These are phyloP conservation scores for Heterotis niloticus DNA, from an alignment of 2,113 vertebrate genomes.

Conservation along the genomic window DNA sequence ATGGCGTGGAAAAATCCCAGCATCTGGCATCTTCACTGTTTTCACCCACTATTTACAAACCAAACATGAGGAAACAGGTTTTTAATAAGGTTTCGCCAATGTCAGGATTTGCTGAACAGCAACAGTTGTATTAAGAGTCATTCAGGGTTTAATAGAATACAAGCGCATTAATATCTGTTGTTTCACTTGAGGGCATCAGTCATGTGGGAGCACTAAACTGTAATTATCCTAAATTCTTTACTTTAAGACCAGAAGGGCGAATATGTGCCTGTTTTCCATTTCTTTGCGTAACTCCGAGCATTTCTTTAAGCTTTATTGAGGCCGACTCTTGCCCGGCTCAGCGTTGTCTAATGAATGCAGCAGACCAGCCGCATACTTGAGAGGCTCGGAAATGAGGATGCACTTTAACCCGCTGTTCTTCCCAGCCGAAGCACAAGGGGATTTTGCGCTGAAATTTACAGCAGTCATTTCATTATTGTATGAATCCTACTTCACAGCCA, in stretches of 20 bases:
- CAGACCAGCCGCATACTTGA: conserved; percentile 5
- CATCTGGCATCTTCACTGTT: background rate
- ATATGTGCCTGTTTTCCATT: conserved; percentile 27
- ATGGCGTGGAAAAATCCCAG: background rate
- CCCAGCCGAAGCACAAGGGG: background rate
- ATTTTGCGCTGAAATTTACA: conserved; percentile 7
- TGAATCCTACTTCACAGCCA: conserved; percentile 14
- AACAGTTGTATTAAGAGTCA: background rate
- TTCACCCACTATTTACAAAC: background rate
- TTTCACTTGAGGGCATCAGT: conserved; percentile 27
- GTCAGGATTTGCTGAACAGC: too few species aligned
- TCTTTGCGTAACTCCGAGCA: conserved; percentile 23
- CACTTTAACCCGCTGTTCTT: conserved; percentile 17
- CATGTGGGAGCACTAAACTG: conserved; percentile 34
- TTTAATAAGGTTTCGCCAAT: background rate
- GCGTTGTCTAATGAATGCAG: conserved; percentile 2
- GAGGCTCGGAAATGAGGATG: conserved; percentile 10
- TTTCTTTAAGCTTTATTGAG: conserved; percentile 30
- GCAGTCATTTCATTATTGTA: conserved; percentile 15
- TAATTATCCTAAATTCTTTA: conserved; percentile 36
- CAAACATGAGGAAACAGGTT: background rate
- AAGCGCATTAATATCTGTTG: conserved; percentile 23
- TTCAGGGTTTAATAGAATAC: background rate
- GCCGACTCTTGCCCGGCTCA: conserved; percentile 6
- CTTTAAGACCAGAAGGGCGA: conserved; percentile 35